Percentiles rank a stretch among this genome's conserved stretches.
Evolutionary conservation across 2,888 invertebrate genomes (phyloP).

Genomic region (Perizoma flavofasciatum): DNA sequence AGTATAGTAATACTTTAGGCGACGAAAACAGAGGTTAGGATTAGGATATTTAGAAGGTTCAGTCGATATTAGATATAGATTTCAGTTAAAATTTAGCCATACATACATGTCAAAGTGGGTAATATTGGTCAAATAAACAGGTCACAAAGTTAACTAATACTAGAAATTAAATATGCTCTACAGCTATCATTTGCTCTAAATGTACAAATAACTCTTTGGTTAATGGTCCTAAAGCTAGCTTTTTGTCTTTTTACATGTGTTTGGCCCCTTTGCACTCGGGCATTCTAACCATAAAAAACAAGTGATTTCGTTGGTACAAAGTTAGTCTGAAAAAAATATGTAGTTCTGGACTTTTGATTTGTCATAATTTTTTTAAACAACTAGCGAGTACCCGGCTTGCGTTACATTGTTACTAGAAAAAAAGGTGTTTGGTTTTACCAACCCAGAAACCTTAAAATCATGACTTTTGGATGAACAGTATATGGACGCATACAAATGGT

Average conservation of each 20-base stretch:
- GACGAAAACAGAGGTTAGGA: conserved; percentile 43
- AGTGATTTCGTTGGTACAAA: conserved; percentile 3
- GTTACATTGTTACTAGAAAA: too few species aligned
- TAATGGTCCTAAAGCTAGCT: conserved; percentile 79
- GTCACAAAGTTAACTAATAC: conserved; percentile 67
- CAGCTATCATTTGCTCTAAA: conserved; percentile 69
- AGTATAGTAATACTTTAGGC: conserved; percentile 58
- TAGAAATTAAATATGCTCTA: conserved; percentile 77
- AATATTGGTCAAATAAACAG: conserved; percentile 42
- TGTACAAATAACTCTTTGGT: conserved; percentile 83
- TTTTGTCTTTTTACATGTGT: conserved; percentile 71
- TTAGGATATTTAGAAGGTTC: conserved; percentile 35
- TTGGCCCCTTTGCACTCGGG: conserved; percentile 62
- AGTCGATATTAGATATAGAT: conserved; percentile 42
- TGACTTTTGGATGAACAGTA: too few species aligned
- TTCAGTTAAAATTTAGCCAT: conserved; percentile 28
- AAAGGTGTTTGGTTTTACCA: too few species aligned
- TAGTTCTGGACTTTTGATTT: not conserved
- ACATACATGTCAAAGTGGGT: conserved; percentile 29
- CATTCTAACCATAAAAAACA: conserved; percentile 4
- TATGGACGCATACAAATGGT: too few species aligned
- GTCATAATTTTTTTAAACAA: too few species aligned
- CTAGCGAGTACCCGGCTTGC: too few species aligned
- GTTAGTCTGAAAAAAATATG: not conserved
- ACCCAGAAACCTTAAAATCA: too few species aligned